phyloP scores from a whole-genome alignment of 2,888 invertebrate genomes.

The Pasiphila rectangulata region DNA sequence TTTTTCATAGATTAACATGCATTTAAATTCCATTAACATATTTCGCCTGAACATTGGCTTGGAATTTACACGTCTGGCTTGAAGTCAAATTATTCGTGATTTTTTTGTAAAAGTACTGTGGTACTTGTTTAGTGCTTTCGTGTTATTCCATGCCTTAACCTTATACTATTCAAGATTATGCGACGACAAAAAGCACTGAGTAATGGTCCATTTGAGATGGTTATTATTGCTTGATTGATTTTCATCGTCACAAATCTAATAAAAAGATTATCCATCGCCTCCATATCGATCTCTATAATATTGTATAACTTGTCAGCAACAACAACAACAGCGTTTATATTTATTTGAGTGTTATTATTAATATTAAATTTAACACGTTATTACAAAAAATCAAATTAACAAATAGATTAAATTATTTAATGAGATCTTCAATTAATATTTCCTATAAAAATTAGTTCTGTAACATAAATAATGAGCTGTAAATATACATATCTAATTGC shows the following conservation, averaged over 20 bases:
- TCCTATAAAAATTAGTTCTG: conserved; percentile 23
- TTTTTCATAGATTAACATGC: conserved; percentile 77
- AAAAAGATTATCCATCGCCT: conserved; percentile 51
- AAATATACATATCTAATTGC: conserved; percentile 42
- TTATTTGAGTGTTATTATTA: conserved; percentile 64
- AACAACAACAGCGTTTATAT: conserved; percentile 80
- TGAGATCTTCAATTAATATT: conserved; percentile 18
- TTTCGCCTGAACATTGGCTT: conserved; percentile 64
- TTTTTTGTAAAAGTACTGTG: not conserved
- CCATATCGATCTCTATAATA: conserved; percentile 59
- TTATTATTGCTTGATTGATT: conserved; percentile 15
- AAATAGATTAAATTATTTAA: conserved; percentile 27
- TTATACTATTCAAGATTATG: conserved; percentile 45
- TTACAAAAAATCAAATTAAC: conserved; percentile 52
- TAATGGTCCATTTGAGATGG: not conserved
- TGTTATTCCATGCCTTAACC: conserved; percentile 57
- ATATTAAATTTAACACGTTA: conserved; percentile 52
- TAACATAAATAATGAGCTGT: conserved; percentile 20
- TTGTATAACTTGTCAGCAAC: conserved; percentile 78
- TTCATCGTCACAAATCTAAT: conserved; percentile 46
- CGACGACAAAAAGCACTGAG: conserved; percentile 46
- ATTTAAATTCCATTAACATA: conserved; percentile 78
- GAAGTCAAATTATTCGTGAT: conserved; percentile 1
- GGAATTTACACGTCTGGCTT: conserved; percentile 47
- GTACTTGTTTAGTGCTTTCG: conserved; percentile 18